phyloP scores from a whole-genome alignment of 2,888 invertebrate genomes.

The Fragum fragum region DNA sequence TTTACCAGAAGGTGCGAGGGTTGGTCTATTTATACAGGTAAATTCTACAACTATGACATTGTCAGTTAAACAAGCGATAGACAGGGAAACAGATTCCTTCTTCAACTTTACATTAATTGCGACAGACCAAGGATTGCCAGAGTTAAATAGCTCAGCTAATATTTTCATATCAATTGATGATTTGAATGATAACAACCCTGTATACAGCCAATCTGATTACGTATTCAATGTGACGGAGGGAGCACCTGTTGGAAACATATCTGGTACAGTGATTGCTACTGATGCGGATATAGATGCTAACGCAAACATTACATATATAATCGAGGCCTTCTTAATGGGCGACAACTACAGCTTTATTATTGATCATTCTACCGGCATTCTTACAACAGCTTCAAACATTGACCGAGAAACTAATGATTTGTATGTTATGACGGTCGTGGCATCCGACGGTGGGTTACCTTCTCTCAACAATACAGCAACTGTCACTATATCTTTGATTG shows the following conservation, averaged over 20 bases:
- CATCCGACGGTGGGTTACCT: slow-evolving; percentile 74
- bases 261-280: slow-evolving; percentile 71
- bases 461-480: slow-evolving; percentile 66
- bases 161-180: slow-evolving; percentile 75
- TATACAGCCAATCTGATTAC: slow-evolving; percentile 68
- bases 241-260: slow-evolving; percentile 63
- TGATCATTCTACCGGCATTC: slow-evolving; percentile 62
- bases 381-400: slow-evolving; percentile 61
- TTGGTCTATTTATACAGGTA: slow-evolving; percentile 72
- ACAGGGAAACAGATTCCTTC: slow-evolving; percentile 74
- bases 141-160: slow-evolving; percentile 60
- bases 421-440: slow-evolving; percentile 70
- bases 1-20: slow-evolving; percentile 62
- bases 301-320: slow-evolving; percentile 62
- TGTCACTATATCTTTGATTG: slow-evolving; percentile 74
- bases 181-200: slow-evolving; percentile 79
- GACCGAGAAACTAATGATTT: slow-evolving; percentile 72
- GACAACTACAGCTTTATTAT: slow-evolving; percentile 66
- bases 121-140: slow-evolving; percentile 66
- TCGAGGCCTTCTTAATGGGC: slow-evolving; percentile 66
- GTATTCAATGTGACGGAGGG: slow-evolving; percentile 75
- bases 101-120: slow-evolving; percentile 73
- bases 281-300: slow-evolving; percentile 76
- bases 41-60: slow-evolving; percentile 70
- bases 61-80: slow-evolving; percentile 71